Percentiles rank a stretch among this genome's conserved stretches.
Conservation (phyloP, 2,797 vertebrate genomes). For the Neostethus bicornis region DNA sequence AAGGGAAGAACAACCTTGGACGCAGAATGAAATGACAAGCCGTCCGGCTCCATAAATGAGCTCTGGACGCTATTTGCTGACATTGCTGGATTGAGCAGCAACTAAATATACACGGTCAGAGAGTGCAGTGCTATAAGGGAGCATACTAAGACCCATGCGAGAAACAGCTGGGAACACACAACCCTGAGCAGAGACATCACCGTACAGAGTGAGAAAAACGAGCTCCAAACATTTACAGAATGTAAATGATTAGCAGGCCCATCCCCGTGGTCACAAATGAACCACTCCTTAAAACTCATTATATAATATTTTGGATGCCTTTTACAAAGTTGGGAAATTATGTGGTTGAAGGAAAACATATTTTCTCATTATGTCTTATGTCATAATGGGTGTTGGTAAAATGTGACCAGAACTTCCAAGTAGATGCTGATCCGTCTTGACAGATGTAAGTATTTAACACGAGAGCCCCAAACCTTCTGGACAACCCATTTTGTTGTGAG, state of each 20-base stretch:
- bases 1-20: slow-evolving; percentile 27
- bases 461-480: slow-evolving; percentile 46
- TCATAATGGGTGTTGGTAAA: slow-evolving; percentile 58
- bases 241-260: not conserved
- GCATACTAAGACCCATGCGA: slow-evolving; percentile 47
- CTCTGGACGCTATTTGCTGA: slow-evolving; percentile 68
- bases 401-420: slow-evolving; percentile 54
- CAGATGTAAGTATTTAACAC: slow-evolving; percentile 48
- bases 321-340: slow-evolving; percentile 10
- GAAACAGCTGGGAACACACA: slow-evolving; percentile 54
- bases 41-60: slow-evolving; percentile 49
- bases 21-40: slow-evolving; percentile 63
- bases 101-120: slow-evolving; percentile 65
- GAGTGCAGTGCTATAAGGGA: slow-evolving; percentile 32
- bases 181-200: slow-evolving; percentile 7
- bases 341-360: slow-evolving; percentile 7
- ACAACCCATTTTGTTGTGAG: slow-evolving; percentile 36
- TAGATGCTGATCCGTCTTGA: slow-evolving; percentile 46
- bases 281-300: not conserved
- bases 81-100: slow-evolving; percentile 39
- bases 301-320: not conserved
- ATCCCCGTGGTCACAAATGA: not conserved
- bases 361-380: slow-evolving; percentile 48
- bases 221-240: slow-evolving; percentile 2
- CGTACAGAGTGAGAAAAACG: slow-evolving; percentile 10